phyloP scores from a whole-genome alignment of 2,113 vertebrate species.

The Podocnemis expansa region DNA sequence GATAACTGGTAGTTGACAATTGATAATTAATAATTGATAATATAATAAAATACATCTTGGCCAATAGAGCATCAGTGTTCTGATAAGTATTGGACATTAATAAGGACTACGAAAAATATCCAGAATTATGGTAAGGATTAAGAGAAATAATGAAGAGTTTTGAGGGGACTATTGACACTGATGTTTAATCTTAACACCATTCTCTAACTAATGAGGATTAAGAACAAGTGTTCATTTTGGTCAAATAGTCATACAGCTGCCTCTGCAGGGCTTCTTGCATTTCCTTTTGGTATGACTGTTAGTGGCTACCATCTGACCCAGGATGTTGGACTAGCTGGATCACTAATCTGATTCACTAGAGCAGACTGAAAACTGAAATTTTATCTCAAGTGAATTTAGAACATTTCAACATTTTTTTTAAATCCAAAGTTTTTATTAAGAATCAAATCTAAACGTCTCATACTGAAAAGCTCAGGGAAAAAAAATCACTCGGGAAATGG shows the following conservation, averaged over 20 bases:
- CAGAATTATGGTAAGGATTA: neutral
- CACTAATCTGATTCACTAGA: neutral
- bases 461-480: too few relatives aligned
- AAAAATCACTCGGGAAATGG: neutral
- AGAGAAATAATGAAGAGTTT: neutral
- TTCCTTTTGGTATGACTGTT: neutral
- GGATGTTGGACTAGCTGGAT: neutral
- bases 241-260: neutral
- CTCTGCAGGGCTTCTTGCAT: neutral
- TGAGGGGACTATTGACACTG: neutral
- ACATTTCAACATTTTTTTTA: neutral
- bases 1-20: too few relatives aligned
- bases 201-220: neutral
- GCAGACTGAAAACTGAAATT: neutral
- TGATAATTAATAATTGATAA: too few relatives aligned
- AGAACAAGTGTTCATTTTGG: neutral
- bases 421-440: neutral
- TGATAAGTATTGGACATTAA: neutral
- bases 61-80: neutral
- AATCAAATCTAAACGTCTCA: neutral
- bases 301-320: neutral
- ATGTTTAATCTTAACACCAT: neutral
- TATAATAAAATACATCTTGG: neutral
- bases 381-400: neutral
- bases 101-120: neutral